These are phyloP conservation scores for Frankliniella intonsa DNA, from an alignment of 2,888 invertebrate species.

Conservation along the genomic window DNA sequence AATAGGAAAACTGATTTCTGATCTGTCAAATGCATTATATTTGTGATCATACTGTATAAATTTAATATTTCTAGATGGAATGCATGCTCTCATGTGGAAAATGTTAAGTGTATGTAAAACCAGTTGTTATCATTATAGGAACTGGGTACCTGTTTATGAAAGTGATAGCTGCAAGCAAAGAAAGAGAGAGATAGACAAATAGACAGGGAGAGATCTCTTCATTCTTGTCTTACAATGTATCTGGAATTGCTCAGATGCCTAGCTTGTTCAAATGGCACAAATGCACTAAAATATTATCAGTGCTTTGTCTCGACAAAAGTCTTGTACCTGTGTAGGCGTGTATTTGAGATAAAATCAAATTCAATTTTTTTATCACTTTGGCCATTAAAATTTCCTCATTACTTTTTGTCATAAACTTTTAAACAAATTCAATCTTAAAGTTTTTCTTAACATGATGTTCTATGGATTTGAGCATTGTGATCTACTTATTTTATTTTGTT, in stretches of 20 bases:
- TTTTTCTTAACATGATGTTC: not conserved
- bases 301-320: conserved; percentile 14
- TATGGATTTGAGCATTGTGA: not conserved
- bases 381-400: conserved; percentile 2
- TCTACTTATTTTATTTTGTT: conserved; percentile 21
- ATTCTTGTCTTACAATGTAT: not conserved
- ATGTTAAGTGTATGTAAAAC: not conserved
- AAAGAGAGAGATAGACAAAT: conserved; percentile 8
- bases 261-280: conserved; percentile 20
- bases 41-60: conserved; percentile 17
- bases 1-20: not conserved
- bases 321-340: conserved; percentile 11
- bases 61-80: not conserved
- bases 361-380: conserved; percentile 11
- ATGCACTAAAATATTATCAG: conserved; percentile 8
- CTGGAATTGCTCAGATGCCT: conserved; percentile 1
- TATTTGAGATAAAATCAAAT: conserved; percentile 24
- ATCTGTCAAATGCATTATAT: conserved; percentile 20
- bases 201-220: conserved; percentile 14
- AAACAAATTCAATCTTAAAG: not conserved
- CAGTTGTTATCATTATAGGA: not conserved
- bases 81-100: conserved; percentile 1
- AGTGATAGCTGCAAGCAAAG: conserved; percentile 22
- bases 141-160: not conserved
- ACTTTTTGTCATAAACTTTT: not conserved